Base-by-base conservation (phyloP, 92 coral and sea anemone species). In the Phenganax stokvisi region DNA sequence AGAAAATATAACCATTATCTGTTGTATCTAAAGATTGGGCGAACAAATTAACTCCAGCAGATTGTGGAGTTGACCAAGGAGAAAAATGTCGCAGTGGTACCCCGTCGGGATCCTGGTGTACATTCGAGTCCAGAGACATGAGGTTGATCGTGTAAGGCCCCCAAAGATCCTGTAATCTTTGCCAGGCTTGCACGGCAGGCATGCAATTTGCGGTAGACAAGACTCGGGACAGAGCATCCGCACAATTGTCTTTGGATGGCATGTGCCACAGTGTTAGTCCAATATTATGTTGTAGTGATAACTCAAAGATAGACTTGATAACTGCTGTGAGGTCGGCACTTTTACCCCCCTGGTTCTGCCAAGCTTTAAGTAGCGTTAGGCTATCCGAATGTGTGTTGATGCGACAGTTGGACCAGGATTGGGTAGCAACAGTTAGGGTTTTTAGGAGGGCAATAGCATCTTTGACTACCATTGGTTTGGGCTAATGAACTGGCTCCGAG, bases 341-440 rank as follows among this genome's bases (percentile, higher is more conserved):
- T 65, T 87, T 89, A 44, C 89, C 84, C 25, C 90, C 90, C 56
- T 90, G 90, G 57, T 86, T 84, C 27, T 79, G 67, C 91, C 91
- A 90, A 30, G 91, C 89, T 10, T 73, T 85, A 11, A 86, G 86
- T 1, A 88, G 84, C 7, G 87, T 67, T 71, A 80, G 85, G 73
- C 85, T 88, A 70, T 88, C 88, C 57, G 87, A 74, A 66, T 61
- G 88, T 44, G 86, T 85, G 79, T 86, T 90, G 3, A 90, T 88
- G 62, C 94, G 82, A 75, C 73, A 65, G 69, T 87, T 79, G 10
- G 51, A 12, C 37, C 85, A 81, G 12, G 88, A 74, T 81, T 67
- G 62, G 13, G 85, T 80, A 2, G 86, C 82, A 25, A 82, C 76
- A 11, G 84, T 44, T 51, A 85, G 78, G 37, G 91, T 80, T 76